Percentiles rank a stretch among this genome's conserved stretches.
phyloP scores from a whole-genome alignment of 2,888 invertebrate genomes.

The Gnatocerus cornutus region DNA sequence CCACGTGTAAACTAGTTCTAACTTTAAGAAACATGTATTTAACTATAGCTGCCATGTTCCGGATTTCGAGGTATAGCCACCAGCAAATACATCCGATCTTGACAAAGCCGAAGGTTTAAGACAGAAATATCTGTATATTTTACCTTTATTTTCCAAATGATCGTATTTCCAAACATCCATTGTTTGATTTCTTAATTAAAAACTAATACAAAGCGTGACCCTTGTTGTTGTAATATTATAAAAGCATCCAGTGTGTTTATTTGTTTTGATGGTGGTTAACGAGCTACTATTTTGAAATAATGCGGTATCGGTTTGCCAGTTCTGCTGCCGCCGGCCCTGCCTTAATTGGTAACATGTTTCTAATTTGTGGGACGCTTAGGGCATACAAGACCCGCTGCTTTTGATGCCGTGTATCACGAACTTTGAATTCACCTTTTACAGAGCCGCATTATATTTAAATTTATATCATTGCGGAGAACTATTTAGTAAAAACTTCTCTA shows the following conservation, averaged over 20 bases:
- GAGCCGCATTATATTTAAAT: conserved; percentile 49
- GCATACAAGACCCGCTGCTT: conserved; percentile 62
- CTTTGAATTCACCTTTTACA: conserved; percentile 52
- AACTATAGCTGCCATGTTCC: not conserved
- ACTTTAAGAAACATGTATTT: not conserved
- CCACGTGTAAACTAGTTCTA: not conserved
- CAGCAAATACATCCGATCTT: not conserved
- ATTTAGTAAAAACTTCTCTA: conserved; percentile 5
- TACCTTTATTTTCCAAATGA: conserved; percentile 25
- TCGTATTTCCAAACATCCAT: conserved; percentile 44
- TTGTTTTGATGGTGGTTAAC: conserved; percentile 58
- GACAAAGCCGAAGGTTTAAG: not conserved
- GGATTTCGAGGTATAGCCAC: not conserved
- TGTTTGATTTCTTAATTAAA: conserved; percentile 57
- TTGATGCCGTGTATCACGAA: conserved; percentile 52
- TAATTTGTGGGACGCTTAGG: conserved; percentile 65
- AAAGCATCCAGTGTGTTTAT: conserved; percentile 59
- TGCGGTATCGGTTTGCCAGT: conserved; percentile 56
- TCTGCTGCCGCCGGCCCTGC: conserved; percentile 57
- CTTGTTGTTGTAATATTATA: conserved; percentile 56
- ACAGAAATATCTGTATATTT: conserved; percentile 9
- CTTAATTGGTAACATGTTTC: conserved; percentile 68
- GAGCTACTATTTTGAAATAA: conserved; percentile 60
- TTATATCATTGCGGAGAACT: conserved; percentile 38
- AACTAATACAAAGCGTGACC: conserved; percentile 53